Conservation (phyloP, 2,888 invertebrate genomes). For the Xestia c-nigrum region DNA sequence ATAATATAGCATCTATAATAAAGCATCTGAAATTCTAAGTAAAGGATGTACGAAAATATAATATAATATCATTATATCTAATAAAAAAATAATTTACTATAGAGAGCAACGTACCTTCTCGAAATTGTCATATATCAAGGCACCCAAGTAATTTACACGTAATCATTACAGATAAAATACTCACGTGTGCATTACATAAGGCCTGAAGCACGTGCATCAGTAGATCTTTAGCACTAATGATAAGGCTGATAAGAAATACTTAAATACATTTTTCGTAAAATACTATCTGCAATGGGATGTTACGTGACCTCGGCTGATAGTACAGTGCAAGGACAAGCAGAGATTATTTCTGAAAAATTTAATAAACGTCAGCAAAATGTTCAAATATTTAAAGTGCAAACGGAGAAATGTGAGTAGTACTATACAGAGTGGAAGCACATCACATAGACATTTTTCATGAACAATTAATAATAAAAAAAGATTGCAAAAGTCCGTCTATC, state of each 20-base stretch:
- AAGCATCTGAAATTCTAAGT: background rate
- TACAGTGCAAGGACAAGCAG: slow-evolving; percentile 12
- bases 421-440: too few species aligned
- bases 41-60: background rate
- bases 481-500: background rate
- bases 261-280: slow-evolving; percentile 11
- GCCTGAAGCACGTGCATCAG: slow-evolving; percentile 29
- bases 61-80: too few species aligned
- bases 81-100: background rate
- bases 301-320: slow-evolving; percentile 27
- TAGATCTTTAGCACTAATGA: slow-evolving; percentile 26
- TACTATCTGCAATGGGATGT: slow-evolving; percentile 38
- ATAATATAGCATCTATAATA: too few species aligned
- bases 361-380: background rate
- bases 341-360: slow-evolving; percentile 6
- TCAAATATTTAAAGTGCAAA: background rate
- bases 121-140: background rate
- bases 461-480: too few species aligned
- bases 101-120: background rate
- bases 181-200: slow-evolving; percentile 47
- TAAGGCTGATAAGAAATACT: slow-evolving; percentile 40
- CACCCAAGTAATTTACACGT: background rate
- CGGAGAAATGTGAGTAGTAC: too few species aligned
- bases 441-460: too few species aligned
- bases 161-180: slow-evolving; percentile 37